Base-by-base conservation (phyloP, 2,797 vertebrate genomes). In the Cetoscarus ocellatus region DNA sequence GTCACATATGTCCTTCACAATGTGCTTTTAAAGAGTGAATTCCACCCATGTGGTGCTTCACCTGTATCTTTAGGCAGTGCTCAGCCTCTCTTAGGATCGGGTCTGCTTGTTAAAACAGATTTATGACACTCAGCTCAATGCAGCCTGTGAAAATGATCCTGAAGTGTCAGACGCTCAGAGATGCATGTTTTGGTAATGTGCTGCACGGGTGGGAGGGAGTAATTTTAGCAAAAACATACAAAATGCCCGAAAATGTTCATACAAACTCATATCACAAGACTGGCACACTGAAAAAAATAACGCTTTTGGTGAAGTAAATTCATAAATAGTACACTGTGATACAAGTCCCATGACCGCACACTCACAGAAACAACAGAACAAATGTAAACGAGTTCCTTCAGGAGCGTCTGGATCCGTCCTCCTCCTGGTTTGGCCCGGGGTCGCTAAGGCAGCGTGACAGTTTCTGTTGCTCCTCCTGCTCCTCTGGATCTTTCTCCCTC, bases 381-480 rank as follows among this genome's bases (percentile, higher is more conserved):
- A 27, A 35, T 11, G 80, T 50, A 50, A 50, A 50, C 49, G n/a
- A 53, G 64, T n/a, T 74, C 67, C 19, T 49, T 89, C 44, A 83
- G 0, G 75, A 75, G 17, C 44, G 88, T 87, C 94, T 95, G 58
- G 93, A 86, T 13, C 92, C 86, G 6, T 91, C 93, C 0, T 92
- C 92, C 10, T 95, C 93, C 0, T 94, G 91, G 58, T 94, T 92
- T 0, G 96, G 96, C 27, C 96, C 96, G 0, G 96, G 96, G 90
- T 98, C 96, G 10, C 96, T 98, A 60, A 96, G 92, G 88, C 95
- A 96, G 18, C 96, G 95, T 8, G 94, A 86, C 1, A 94, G 90
- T 42, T 93, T 91, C 76, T 73, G 77, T 65, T 87, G 86, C 54
- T 95, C 95, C 65, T 95, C 92, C 1, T 88, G 92, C 0, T 94